Base-by-base conservation (phyloP, 2,797 vertebrate genomes). In the Catostomus latipinnis region DNA sequence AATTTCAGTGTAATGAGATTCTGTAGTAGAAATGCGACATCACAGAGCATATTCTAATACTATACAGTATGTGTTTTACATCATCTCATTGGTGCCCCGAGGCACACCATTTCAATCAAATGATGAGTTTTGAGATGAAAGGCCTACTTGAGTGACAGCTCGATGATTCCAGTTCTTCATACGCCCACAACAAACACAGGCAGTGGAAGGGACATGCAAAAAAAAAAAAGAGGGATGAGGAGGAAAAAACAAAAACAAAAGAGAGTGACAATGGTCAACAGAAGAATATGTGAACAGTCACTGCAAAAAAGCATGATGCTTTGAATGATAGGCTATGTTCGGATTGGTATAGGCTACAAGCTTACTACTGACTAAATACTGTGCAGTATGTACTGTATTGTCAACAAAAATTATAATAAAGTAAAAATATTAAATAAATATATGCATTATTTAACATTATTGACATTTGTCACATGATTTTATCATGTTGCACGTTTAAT, bases 91-190 rank as follows among this genome's bases (percentile, higher is more conserved):
- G 83, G 84, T 78, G 85, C 86, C 90, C 81, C 89, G 74, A 73
- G 65, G 52, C 71, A 81, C 70, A 81, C 72, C 70, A 71, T 67
- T 81, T 89, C 85, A 85, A 90, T 91, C 87, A 92, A 91, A 93
- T 80, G 45, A 56, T 86, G 88, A 86, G 88, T 81, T 84, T 76
- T 77, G 80, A 83, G 71, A 81, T 83, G 82, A 86, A 88, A 87
- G 73, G 92, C 94, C 92, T 95, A 95, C 94, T 95, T 95, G 93
- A 93, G 94, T 95, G 92, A 95, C 92, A 92, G 94, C 94, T 90
- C 88, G 92, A 89, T 94, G 94, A 89, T 95, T 95, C 93, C 94
- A 95, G 92, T 94, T 93, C 93, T 95, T 94, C 93, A 83, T 88
- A 89, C 92, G 87, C 90, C 92, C 91, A 91, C 93, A 91, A 94